Base-by-base conservation (phyloP, 1,140 invertebrate species). In the Drosophila subpulchrella region DNA sequence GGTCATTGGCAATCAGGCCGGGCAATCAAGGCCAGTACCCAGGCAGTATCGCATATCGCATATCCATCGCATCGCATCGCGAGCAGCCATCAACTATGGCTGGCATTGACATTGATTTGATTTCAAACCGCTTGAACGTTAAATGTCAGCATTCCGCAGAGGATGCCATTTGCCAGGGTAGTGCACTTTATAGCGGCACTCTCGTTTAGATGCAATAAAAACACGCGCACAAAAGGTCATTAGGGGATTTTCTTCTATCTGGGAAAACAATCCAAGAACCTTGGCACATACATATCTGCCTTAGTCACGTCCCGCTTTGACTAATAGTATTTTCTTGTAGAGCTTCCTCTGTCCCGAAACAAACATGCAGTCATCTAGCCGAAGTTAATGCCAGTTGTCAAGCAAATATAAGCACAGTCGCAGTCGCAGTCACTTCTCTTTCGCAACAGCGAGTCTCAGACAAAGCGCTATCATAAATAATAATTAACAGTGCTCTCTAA, bases 81-180 rank as follows among this genome's bases (percentile, higher is more conserved):
- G 32, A 50, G 39, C 44, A 48, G 51, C 65, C 59, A 54, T 48
- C 42, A 62, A 39, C 48, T 15, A 75, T 47, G 73, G 55, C 38
- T 81, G 79, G 56, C 44, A 65, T 58, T 79, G 80, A 84, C 80
- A 79, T 79, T 82, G 81, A 82, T 82, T 84, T 79, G 75, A 82
- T 84, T 79, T 62, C 47, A 47, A 65, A 61, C 50, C 46, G 55
- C 63, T 20, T 39, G 34, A 71, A 61, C 65, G 62, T 48, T 56
- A 74, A 82, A 74, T 78, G 79, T 68, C 79, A 81, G 57, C 66
- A 53, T 39, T 27, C 39, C 46, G 58, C 46, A 5, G 17, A 36
- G 20, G 38, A 63, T 51, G 46, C 30, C 63, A 58, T 32, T 38
- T 10, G 42, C 39, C 42, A 38, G 56, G n/a, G 41, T 41, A 48